Conservation (phyloP, 2,113 vertebrate species). For the Pyxicephalus adspersus region DNA sequence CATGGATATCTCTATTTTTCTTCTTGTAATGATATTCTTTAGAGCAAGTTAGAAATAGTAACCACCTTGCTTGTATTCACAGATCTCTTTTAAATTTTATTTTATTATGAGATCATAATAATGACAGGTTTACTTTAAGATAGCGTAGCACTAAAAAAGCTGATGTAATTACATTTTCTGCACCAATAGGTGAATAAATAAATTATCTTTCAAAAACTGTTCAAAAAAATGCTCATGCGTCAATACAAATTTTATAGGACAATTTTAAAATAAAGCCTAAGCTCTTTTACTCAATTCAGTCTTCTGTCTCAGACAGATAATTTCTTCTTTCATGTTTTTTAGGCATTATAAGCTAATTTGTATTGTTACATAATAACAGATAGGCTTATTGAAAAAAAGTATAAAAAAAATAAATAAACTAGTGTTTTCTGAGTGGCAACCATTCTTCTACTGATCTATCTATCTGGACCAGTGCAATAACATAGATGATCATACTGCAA, state of each 20-base stretch:
- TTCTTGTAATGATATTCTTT: too few relatives aligned
- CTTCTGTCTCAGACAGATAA: constrained; percentile 33
- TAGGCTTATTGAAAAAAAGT: not conserved
- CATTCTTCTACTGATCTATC: too few relatives aligned
- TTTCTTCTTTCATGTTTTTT: not conserved
- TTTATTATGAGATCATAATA: too few relatives aligned
- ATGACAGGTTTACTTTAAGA: too few relatives aligned
- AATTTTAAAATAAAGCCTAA: constrained; percentile 15
- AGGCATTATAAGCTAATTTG: not conserved
- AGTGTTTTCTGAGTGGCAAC: too few relatives aligned
- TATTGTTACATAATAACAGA: not conserved
- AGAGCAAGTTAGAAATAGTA: too few relatives aligned
- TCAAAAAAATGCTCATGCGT: constrained; percentile 11
- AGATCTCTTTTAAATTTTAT: too few relatives aligned
- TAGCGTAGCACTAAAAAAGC: too few relatives aligned
- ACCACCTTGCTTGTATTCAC: too few relatives aligned
- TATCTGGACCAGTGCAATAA: too few relatives aligned
- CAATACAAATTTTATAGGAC: constrained; percentile 9
- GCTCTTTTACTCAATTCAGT: constrained; percentile 6
- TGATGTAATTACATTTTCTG: constrained; percentile 22
- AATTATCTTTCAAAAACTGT: constrained; percentile 1
- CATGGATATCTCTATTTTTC: too few relatives aligned
- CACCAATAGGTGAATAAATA: constrained; percentile 9
- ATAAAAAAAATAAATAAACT: not conserved
- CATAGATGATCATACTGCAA: too few relatives aligned